Evolutionary conservation across 2,888 invertebrate species (phyloP), one percentile per base, ranked within the genome.

Genomic region (Yponomeuta plumbellus): DNA sequence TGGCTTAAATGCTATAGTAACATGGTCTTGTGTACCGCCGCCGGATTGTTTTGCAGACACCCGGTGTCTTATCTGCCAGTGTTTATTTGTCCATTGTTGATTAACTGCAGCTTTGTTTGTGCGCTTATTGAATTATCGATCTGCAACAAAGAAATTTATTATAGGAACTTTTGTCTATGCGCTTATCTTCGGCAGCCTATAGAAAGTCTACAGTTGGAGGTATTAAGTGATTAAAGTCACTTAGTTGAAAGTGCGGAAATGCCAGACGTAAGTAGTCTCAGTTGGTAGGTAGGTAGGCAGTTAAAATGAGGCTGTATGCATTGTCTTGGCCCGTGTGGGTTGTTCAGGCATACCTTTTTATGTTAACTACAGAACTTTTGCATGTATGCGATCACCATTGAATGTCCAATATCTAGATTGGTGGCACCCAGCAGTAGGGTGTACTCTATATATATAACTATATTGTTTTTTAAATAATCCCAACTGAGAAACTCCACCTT

Each of bases 1-100:
- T 56, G 64, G 10, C 5, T 13, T 64, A 52, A 10, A 34, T n/a
- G 26, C 22, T 26, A 20, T 44, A 13, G 22, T 21, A 44, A 44
- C 64, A 13, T 64, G 11, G 61, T 20, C 63, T 10, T 63, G 20
- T 21, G 0, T 13, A 11, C 44, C 56, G 56, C 52, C 2, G 21
- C 22, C n/a, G n/a, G n/a, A 23, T 64, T 64, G 26, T 52, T 64
- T 56, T 57, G 56, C 52, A 26, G 57, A 23, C 56, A 56, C 56
- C 17, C 40, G 63, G 21, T 56, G 5, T n/a, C 63, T 40, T 44
- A 64, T 64, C 64, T 64, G 23, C 56, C 23, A n/a, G 21, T 23
- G 64, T 56, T 52, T 44, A 44, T 64, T 56, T 64, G 56, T 56
- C 64, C 26, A 64, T 64, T 64, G 64, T 64, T 64, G n/a, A 11